These are phyloP conservation scores for Spheniscus humboldti DNA, from an alignment of 2,797 vertebrate genomes.

Conservation along the genomic window DNA sequence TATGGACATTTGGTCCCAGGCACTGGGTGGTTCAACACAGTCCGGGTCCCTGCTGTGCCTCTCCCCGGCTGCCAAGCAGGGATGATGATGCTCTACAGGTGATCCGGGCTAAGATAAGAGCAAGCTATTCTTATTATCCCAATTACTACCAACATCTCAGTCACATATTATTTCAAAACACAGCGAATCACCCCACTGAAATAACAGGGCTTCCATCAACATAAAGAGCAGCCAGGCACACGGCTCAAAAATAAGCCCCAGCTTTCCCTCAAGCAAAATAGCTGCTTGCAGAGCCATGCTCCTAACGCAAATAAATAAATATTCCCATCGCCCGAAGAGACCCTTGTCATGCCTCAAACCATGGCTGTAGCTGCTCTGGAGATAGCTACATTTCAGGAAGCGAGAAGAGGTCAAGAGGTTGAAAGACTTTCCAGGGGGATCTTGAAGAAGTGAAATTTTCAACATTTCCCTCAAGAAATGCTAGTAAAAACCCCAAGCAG, in stretches of 20 bases:
- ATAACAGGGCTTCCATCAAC: constrained; percentile 47
- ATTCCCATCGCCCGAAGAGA: not conserved
- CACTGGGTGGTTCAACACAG: not conserved
- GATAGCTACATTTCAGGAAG: not conserved
- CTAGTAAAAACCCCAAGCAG: not conserved
- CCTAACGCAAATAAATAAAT: constrained; percentile 29
- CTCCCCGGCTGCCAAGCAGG: not conserved
- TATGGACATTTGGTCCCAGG: not conserved
- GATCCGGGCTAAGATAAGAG: constrained; percentile 15
- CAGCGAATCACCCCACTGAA: constrained; percentile 41
- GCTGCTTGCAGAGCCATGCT: constrained; percentile 23
- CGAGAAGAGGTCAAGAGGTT: not conserved
- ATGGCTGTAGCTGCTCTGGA: not conserved
- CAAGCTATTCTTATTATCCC: not conserved
- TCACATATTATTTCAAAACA: constrained; percentile 54
- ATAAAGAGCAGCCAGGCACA: constrained; percentile 15
- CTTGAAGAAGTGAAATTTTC: not conserved
- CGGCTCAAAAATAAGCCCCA: not conserved
- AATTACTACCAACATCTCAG: constrained; percentile 37
- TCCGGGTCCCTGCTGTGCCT: accelerated
- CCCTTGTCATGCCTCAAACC: not conserved
- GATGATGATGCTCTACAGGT: constrained; percentile 5
- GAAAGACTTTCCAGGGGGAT: not conserved
- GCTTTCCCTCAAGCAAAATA: constrained; percentile 50
- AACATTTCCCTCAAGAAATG: not conserved